Base-by-base conservation (phyloP, 2,888 invertebrate species). In the Euspilapteryx auroguttella region DNA sequence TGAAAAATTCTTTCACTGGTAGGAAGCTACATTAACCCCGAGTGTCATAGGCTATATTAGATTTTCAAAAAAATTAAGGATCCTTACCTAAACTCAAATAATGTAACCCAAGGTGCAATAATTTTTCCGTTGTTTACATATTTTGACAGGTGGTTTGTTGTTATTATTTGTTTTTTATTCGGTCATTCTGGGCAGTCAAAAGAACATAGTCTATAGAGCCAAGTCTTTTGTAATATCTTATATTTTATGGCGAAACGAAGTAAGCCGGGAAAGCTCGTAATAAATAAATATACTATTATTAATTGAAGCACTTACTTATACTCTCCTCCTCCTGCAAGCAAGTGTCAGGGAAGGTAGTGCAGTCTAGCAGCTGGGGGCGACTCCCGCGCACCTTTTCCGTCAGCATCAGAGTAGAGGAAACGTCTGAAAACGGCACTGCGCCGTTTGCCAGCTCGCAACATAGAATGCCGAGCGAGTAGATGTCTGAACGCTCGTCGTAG, bases 391-490 rank as follows among this genome's bases (percentile, higher is more conserved):
- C 79, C 63, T 95, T 95, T 65, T 94, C 94, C 3, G 90, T 87
- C 40, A 94, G 78, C 93, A 95, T 94, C 44, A 94, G 79, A 1
- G 94, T 91, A n/a, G 85, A 85, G 4, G 89, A 82, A 47, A 91
- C 86, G 41, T 89, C 91, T 1, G 84, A 81, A 63, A 91, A 95
- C 0, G 94, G 94, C 37, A 90, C 89, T 17, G 87, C 81, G 0
- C 95, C 94, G 63, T 95, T 95, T 23, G 88, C 92, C 32, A 93
- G 63, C 63, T 94, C 94, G 55, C 94, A 94, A 25, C 87, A 81
- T 3, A 90, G 79, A 36, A 95, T 89, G 12, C 96, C 96, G 23
- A 94, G 49, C 33, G 94, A 94, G 55, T 96, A 96, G 9, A 94
- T 85, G 59, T 96, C 96, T 0, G 93, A 90, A 41, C 89, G 89